phyloP scores from a whole-genome alignment of 2,888 invertebrate species.

The Cecidostiba fungosa region DNA sequence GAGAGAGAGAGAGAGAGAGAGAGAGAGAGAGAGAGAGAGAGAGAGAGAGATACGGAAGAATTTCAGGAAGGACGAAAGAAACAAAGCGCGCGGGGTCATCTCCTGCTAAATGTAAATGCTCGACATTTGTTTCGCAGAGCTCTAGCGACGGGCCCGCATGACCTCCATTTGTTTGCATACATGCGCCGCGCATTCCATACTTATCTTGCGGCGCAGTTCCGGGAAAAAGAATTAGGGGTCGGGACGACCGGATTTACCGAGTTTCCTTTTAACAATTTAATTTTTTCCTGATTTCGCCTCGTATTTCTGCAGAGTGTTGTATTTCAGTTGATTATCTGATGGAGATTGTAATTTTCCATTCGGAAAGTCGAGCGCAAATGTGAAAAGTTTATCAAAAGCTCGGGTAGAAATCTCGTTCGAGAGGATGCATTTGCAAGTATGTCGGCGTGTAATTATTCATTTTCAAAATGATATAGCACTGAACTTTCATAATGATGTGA shows the following conservation, averaged over 20 bases:
- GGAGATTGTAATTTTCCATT: background rate
- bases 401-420: background rate
- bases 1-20: no score
- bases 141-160: constrained; percentile 71
- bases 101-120: constrained; percentile 78
- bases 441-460: background rate
- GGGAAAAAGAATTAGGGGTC: constrained; percentile 26
- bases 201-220: constrained; percentile 34
- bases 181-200: constrained; percentile 66
- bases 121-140: constrained; percentile 75
- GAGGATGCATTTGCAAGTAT: background rate
- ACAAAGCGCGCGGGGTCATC: constrained; percentile 20
- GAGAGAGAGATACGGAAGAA: constrained; percentile 30
- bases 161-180: constrained; percentile 76
- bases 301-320: background rate
- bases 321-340: background rate
- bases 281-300: background rate
- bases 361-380: background rate
- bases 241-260: constrained; percentile 13
- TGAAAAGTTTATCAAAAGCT: background rate
- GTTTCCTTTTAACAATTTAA: constrained; percentile 12
- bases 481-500: constrained; percentile 24
- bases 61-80: constrained; percentile 16
- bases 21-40: no score
- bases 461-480: background rate